Evolutionary conservation across 2,797 vertebrate genomes (phyloP), one percentile per base, ranked within the genome.

Genomic region (Mus caroli): DNA sequence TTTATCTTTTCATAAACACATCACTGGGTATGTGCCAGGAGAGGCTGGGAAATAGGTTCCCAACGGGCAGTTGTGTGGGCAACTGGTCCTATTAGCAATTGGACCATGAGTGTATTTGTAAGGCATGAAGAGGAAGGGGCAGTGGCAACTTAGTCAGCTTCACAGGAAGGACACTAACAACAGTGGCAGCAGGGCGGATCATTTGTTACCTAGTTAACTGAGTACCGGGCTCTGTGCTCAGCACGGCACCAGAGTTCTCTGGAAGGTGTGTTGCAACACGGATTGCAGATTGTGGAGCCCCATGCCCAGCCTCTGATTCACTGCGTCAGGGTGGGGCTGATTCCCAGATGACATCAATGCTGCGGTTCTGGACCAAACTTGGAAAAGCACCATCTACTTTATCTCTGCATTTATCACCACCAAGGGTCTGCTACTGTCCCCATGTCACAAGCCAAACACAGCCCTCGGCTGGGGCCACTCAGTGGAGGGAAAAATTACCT

Each of bases 331-430:
- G 31, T n/a, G 62, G 46, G 67, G 75, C 79, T 86, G 82, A 93
- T 87, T 90, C 88, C 60, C 31, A 80, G 60, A 40, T 92, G 64
- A 76, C 24, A 0, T 71, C 52, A 78, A 52, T n/a, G 17, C 12
- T 50, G 46, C 34, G 46, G 34, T 22, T 92, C 90, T 69, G 80
- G 79, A 54, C 28, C 86, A 67, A 67, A 79, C 34, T 94, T 79
- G 31, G 87, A 94, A 46, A 85, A 88, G 58, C 76, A 82, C 46
- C 73, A 3, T 64, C 54, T 77, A n/a, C 50, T 60, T 82, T 43
- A 85, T 76, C 84, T 91, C 75, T 52, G 73, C 88, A 60, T 77
- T 91, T 94, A 73, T 92, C 60, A 85, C 46, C 34, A 37, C 60
- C 28, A 71, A 75, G 37, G 34, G 83, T 91, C 86, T 86, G 11